Base-by-base conservation (phyloP, 2,888 invertebrate species). In the Synanthedon vespiformis region DNA sequence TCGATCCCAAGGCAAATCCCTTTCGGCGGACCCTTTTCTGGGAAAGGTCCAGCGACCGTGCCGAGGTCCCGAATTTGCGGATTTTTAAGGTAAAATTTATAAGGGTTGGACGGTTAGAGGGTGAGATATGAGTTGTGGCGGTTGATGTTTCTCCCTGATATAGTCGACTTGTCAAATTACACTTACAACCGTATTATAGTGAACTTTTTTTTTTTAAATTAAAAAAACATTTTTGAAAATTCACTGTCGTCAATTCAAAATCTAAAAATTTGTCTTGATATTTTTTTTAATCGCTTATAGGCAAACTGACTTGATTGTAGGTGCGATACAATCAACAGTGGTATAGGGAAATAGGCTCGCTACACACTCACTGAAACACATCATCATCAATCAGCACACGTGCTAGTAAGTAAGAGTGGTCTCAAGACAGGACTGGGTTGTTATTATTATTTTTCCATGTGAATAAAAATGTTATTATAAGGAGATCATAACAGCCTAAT, bases 51-150 rank as follows among this genome's bases (percentile, higher is more conserved):
- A 58, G 66, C 68, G 76, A 75, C 81, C 84, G 85, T 84, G 80
- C 83, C 80, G 61, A 68, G 68, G 74, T 67, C 74, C 81, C 81
- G 82, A 83, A 85, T 86, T 87, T 85, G 85, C 81, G 86, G 86
- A 87, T 87, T 87, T 87, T 87, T 87, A 85, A 87, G 85, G 85
- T 83, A 79, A 80, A 86, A 86, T 86, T 85, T 86, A 86, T 86
- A 82, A 77, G 80, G 77, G 75, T 73, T 69, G 68, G 65, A 67
- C 64, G 53, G 54, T 54, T 52, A 53, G 52, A 48, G 55, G 56
- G 54, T 56, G 54, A 57, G 64, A 62, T 58, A 61, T 61, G 62
- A 57, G 57, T 56, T 57, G 56, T 57, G 57, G 56, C 55, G 54
- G 57, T 56, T 61, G 60, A 59, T 64, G 63, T 64, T 67, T 12